Percentiles rank a stretch among this genome's conserved stretches.
These are phyloP conservation scores for Phoeniculus purpureus DNA, from an alignment of 2,797 vertebrate species.

Conservation along the genomic window DNA sequence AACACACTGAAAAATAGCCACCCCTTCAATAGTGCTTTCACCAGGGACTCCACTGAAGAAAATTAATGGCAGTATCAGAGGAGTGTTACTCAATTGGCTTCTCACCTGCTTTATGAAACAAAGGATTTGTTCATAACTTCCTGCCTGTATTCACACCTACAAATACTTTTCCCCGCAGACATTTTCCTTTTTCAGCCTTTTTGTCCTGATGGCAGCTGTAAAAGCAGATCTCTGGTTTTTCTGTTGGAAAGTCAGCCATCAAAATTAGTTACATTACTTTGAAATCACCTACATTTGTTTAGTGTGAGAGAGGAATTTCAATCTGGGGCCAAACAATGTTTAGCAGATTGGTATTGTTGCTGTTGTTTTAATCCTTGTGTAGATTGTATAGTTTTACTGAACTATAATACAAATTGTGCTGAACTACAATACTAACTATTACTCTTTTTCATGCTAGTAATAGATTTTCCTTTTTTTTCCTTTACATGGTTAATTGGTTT, in stretches of 20 bases:
- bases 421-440: neutral
- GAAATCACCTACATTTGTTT: neutral
- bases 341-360: neutral
- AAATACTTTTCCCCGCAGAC: neutral
- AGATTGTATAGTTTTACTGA: neutral
- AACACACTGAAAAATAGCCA: neutral
- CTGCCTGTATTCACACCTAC: neutral
- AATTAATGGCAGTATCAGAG: neutral
- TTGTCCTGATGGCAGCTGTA: neutral
- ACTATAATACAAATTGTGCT: neutral
- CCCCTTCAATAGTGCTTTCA: neutral
- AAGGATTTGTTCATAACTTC: neutral
- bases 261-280: neutral
- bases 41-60: neutral
- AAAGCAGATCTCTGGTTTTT: neutral
- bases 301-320: neutral
- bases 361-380: neutral
- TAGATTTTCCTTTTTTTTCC: constrained; percentile 37
- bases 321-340: neutral
- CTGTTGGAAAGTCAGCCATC: neutral
- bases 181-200: neutral
- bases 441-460: neutral
- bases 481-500: constrained; percentile 94
- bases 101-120: neutral
- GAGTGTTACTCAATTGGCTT: neutral